Base-by-base conservation (phyloP, 53 echinoderm and acorn worm species). In the Holothuria scabra region DNA sequence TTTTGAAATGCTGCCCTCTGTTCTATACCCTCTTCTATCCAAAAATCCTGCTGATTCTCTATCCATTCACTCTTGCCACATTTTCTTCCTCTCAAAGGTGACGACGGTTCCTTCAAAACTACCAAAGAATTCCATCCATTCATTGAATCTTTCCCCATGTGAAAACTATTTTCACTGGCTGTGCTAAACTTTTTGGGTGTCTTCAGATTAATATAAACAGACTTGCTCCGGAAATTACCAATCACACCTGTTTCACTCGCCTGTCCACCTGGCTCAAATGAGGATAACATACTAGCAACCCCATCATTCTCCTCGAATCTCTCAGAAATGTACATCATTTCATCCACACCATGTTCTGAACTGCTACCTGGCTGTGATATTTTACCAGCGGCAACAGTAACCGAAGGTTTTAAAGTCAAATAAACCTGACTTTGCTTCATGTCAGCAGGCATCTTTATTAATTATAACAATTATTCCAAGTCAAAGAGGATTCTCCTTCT, bases 151-250 rank as follows among this genome's bases (percentile, higher is more conserved):
- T 8, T 18, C 3, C 2, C 52, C 18, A 52, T 18, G 16, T 52
- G 52, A 52, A 18, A 18, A 52, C 52, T 18, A 6, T 3, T 52
- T 1, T 3, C 18, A 31, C 12, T 14, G 13, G 14, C 5, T 28
- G 6, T 31, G 28, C 19, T 12, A 13, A 4, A 12, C 28, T 65
- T 29, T 65, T 28, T 12, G 5, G 69, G 35, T 37, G 21, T 69
- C 35, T 69, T 69, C 44, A 69, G 38, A 34, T 38, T 34, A 23
- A 69, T 41, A 41, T 68, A 69, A 12, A 69, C 22, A 41, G 69
- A n/a, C 35, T 69, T 34, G 44, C 69, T 69, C 38, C 19, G 35
- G 18, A 37, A 30, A 69, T 34, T 69, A 22, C 13, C 69, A 30
- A 3, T 33, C 32, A 69, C 21, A n/a, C 34, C 12, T 3, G 22